These are phyloP conservation scores for Coendou prehensilis DNA, from an alignment of 2,797 vertebrate species.

Conservation along the genomic window DNA sequence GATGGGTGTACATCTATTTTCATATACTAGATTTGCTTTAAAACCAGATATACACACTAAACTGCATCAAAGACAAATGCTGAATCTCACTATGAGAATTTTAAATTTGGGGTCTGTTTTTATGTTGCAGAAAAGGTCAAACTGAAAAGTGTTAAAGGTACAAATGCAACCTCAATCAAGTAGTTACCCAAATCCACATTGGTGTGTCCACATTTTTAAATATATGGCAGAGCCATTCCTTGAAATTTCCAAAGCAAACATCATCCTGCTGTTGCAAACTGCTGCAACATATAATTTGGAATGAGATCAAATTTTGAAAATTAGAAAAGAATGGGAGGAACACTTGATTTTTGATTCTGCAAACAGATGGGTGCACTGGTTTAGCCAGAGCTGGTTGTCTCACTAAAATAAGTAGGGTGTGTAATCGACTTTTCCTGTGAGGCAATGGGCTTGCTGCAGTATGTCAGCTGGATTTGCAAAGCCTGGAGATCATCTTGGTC, in stretches of 20 bases:
- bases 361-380: neutral
- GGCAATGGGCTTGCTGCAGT: constrained; percentile 20
- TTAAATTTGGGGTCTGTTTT: neutral
- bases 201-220: constrained; percentile 32
- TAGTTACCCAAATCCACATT: neutral
- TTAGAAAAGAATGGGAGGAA: constrained; percentile 69
- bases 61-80: constrained; percentile 7
- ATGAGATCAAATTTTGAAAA: constrained; percentile 81
- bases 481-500: constrained; percentile 66
- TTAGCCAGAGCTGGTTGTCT: constrained; percentile 74
- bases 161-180: constrained; percentile 12
- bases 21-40: neutral
- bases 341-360: constrained; percentile 69
- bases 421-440: neutral
- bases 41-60: neutral
- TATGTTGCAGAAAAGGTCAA: constrained; percentile 2
- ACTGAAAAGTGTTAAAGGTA: constrained; percentile 33
- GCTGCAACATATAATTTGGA: constrained; percentile 80
- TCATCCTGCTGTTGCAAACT: constrained; percentile 50
- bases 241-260: constrained; percentile 26
- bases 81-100: neutral
- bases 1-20: neutral
- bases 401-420: constrained; percentile 61
- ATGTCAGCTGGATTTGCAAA: constrained; percentile 46
- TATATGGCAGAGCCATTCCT: constrained; percentile 43